Evolutionary conservation across 2,888 invertebrate species (phyloP).

Genomic region (Hedya salicella): DNA sequence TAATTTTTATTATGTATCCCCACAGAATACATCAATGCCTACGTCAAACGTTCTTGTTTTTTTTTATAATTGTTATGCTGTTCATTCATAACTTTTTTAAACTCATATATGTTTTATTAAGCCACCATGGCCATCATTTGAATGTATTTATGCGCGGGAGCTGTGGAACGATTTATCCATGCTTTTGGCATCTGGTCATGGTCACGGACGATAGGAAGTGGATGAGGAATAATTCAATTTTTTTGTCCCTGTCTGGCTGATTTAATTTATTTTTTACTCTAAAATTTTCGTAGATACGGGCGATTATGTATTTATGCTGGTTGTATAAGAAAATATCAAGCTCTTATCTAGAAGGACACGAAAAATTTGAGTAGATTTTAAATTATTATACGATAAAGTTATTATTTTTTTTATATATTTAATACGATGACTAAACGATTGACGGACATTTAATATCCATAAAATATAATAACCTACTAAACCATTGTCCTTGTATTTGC

Average conservation of each 20-base stretch:
- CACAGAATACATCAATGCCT: not conserved
- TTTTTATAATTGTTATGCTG: conserved; percentile 2
- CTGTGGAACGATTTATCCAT: conserved; percentile 29
- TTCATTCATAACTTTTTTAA: conserved; percentile 31
- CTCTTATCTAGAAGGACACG: too few species aligned
- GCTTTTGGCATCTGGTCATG: conserved; percentile 37
- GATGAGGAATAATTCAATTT: conserved; percentile 27
- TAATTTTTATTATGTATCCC: not conserved
- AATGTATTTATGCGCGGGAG: conserved; percentile 34
- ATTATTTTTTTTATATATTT: too few species aligned
- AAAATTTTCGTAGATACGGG: not conserved
- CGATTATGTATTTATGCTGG: too few species aligned
- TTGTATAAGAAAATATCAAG: not conserved
- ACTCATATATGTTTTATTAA: conserved; percentile 32
- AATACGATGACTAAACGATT: too few species aligned
- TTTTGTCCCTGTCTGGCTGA: conserved; percentile 35
- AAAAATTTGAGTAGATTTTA: too few species aligned
- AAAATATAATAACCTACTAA: too few species aligned
- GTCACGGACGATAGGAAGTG: conserved; percentile 40
- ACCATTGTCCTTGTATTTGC: too few species aligned
- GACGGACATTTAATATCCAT: too few species aligned
- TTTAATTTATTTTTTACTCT: conserved; percentile 28
- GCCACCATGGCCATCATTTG: conserved; percentile 29
- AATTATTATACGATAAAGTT: too few species aligned
- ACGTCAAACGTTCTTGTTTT: conserved; percentile 8